Evolutionary conservation across 2,113 vertebrate genomes (phyloP).

Genomic region (Odocoileus hemionus): DNA sequence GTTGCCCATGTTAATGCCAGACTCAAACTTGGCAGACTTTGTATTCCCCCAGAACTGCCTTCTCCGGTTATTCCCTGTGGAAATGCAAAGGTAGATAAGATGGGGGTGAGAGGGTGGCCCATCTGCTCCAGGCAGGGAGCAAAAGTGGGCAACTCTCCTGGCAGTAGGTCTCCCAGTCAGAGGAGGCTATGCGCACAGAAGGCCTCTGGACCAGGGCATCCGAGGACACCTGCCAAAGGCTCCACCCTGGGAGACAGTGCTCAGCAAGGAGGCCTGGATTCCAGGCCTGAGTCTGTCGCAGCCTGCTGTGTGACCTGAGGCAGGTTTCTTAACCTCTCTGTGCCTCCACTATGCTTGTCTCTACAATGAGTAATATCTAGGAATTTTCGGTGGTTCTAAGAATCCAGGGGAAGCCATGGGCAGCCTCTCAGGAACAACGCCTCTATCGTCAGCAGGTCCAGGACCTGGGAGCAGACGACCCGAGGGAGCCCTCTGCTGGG

Average conservation of each 20-base stretch:
- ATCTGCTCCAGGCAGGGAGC: not conserved
- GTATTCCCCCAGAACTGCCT: not conserved
- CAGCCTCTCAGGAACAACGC: not conserved
- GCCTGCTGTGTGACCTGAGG: not conserved
- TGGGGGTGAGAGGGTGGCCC: not conserved
- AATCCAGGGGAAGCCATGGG: not conserved
- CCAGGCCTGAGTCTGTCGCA: not conserved
- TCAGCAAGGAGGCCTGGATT: not conserved
- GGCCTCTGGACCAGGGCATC: not conserved
- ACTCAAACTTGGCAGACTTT: not conserved
- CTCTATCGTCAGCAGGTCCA: too few relatives aligned
- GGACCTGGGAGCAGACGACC: not conserved
- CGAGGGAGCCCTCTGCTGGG: not conserved
- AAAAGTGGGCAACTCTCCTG: not conserved
- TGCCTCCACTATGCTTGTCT: not conserved
- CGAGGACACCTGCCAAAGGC: accelerated
- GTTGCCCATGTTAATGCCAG: not conserved
- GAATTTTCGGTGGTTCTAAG: not conserved
- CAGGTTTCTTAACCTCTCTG: not conserved
- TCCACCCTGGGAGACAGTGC: not conserved
- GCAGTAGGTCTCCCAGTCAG: not conserved
- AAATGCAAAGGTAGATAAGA: not conserved
- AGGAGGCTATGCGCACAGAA: not conserved
- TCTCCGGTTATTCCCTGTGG: not conserved
- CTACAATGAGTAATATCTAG: not conserved